Base-by-base conservation (phyloP, 2,797 vertebrate genomes). In the Rhinichthys osculus region DNA sequence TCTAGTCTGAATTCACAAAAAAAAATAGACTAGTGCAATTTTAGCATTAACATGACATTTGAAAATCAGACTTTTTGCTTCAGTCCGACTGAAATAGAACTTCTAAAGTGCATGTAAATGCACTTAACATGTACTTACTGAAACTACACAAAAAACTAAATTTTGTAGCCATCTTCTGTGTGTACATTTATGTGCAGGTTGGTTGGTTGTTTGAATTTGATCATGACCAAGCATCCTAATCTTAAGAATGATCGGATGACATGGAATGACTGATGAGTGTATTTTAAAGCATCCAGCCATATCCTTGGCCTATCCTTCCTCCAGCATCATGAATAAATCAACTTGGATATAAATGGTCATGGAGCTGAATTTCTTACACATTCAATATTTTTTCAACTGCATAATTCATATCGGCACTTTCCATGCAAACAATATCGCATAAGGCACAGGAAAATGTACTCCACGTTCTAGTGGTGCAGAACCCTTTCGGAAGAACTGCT, bases 61-160 rank as follows among this genome's bases (percentile, higher is more conserved):
- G 54, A n/a, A 77, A 77, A 38, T 1, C 14, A 0, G 0, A 7
- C 0, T 76, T 35, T 47, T 80, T 77, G 74, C 78, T 69, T 54
- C 35, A 54, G 78, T 74, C 69, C 44, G 5, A 76, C 30, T 57
- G 19, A n/a, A 59, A 59, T 59, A 27, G 35, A 76, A 54, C 73
- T 23, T 66, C 3, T 52, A 35, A 66, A 83, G 40, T 92, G 92
- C 91, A 87, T 90, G 91, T 5, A 35, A 44, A 93, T 93, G 93
- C 92, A 91, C 92, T 92, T 92, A 92, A 89, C 93, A 93, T 93
- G 92, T 92, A 92, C 92, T 93, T 92, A 91, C 91, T 93, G 91
- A 93, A 93, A 92, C 88, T 89, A 87, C 91, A 91, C 90, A 87
- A 90, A 92, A 94, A 89, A 89, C 90, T 93, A 89, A 92, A 93